Evolutionary conservation across 2,797 vertebrate genomes (phyloP).

Genomic region (Discoglossus pictus): DNA sequence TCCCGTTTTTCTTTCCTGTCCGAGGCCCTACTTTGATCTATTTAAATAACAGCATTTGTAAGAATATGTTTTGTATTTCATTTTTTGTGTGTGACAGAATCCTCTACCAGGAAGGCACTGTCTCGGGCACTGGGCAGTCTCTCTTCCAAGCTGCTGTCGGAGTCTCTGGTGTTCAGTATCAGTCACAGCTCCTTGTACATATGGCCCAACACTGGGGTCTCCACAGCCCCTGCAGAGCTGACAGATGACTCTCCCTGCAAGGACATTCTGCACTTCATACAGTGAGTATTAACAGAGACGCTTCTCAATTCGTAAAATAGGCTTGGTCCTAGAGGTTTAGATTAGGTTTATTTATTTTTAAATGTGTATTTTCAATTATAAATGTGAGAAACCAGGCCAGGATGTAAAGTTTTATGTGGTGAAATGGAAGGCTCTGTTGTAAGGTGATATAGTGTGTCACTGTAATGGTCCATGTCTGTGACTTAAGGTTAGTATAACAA

Average conservation of each 20-base stretch:
- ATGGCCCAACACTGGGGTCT: slow-evolving; percentile 82
- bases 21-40: too few relatives aligned
- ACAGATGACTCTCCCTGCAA: slow-evolving; percentile 73
- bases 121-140: slow-evolving; percentile 77
- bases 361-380: too few relatives aligned
- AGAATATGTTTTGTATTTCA: neutral
- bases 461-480: too few relatives aligned
- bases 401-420: too few relatives aligned
- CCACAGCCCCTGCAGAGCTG: slow-evolving; percentile 69
- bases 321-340: too few relatives aligned
- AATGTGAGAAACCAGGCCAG: too few relatives aligned
- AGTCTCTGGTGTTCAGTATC: slow-evolving; percentile 79
- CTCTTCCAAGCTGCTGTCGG: slow-evolving; percentile 77
- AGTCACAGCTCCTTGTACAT: slow-evolving; percentile 79
- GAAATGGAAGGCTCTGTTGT: too few relatives aligned
- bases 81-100: slow-evolving; percentile 64
- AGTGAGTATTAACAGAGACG: slow-evolving; percentile 70
- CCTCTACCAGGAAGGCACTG: slow-evolving; percentile 70
- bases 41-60: too few relatives aligned
- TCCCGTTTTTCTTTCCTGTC: too few relatives aligned
- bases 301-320: neutral
- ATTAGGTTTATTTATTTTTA: too few relatives aligned
- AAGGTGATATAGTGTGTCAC: too few relatives aligned
- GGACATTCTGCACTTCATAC: slow-evolving; percentile 75
- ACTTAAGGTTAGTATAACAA: too few relatives aligned